phyloP scores from a whole-genome alignment of 2,888 invertebrate genomes.

The Sipha maydis region DNA sequence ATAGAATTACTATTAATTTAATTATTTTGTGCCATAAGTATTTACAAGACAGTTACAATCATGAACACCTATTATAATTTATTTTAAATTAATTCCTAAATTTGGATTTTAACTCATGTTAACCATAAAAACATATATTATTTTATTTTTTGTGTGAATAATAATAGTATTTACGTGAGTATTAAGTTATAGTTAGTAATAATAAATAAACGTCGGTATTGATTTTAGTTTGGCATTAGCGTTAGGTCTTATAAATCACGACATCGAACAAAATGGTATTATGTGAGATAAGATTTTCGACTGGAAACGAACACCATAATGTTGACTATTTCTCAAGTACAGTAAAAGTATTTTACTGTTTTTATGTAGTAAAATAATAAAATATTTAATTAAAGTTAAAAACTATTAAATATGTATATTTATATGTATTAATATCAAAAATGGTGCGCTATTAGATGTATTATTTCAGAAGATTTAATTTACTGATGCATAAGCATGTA shows the following conservation, averaged over 20 bases:
- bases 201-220: conserved; percentile 1
- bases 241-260: conserved; percentile 27
- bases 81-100: too few relatives aligned
- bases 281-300: background rate
- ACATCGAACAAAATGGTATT: background rate
- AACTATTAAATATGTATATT: too few relatives aligned
- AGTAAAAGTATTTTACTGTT: background rate
- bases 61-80: too few relatives aligned
- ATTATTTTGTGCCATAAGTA: too few relatives aligned
- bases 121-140: too few relatives aligned
- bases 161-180: background rate
- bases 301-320: background rate
- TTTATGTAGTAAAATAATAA: background rate
- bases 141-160: too few relatives aligned
- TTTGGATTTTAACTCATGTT: too few relatives aligned
- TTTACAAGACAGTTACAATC: too few relatives aligned
- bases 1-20: too few relatives aligned
- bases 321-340: background rate
- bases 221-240: conserved; percentile 22
- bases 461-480: background rate
- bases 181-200: background rate
- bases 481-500: background rate
- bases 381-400: too few relatives aligned
- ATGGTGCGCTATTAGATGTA: background rate
- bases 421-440: too few relatives aligned